phyloP scores from a whole-genome alignment of 2,888 invertebrate genomes.

The Beris morrisii region DNA sequence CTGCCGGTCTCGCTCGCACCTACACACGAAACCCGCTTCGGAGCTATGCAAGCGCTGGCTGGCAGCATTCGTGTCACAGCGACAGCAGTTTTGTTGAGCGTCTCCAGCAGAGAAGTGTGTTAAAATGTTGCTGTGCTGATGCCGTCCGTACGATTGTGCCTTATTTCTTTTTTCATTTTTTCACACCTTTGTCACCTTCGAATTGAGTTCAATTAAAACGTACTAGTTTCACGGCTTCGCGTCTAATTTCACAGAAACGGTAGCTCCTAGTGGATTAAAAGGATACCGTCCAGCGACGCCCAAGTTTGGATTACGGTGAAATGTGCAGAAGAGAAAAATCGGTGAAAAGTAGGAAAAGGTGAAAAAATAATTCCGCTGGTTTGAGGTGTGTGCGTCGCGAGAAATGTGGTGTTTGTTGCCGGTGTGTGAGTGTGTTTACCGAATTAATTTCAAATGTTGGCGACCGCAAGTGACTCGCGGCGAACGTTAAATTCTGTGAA shows the following conservation, averaged over 20 bases:
- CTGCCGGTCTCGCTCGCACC: background rate
- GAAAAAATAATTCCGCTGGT: background rate
- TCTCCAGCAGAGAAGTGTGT: slow-evolving; percentile 2
- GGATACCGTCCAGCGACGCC: too few species aligned
- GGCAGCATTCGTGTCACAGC: slow-evolving; percentile 4
- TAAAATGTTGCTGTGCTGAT: background rate
- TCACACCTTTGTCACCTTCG: slow-evolving; percentile 18
- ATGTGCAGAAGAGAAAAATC: too few species aligned
- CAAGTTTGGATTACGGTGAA: slow-evolving; percentile 23
- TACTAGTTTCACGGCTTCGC: background rate
- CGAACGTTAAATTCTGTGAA: slow-evolving; percentile 10
- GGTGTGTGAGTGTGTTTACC: slow-evolving; percentile 44
- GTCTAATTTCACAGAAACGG: background rate
- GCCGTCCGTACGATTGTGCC: background rate
- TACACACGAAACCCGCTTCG: background rate
- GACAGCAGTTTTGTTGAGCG: slow-evolving; percentile 16
- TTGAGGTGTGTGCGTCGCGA: slow-evolving; percentile 7
- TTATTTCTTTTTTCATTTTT: slow-evolving; percentile 3
- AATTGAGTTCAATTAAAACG: background rate
- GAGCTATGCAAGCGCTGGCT: background rate
- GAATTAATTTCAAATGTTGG: slow-evolving; percentile 20
- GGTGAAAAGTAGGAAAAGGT: too few species aligned
- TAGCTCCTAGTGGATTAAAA: too few species aligned
- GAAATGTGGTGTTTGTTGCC: slow-evolving; percentile 24
- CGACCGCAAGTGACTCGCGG: background rate